Percentiles rank a stretch among this genome's conserved stretches.
phyloP scores from a whole-genome alignment of 1,140 invertebrate genomes.

The Luehdorfia chinensis region DNA sequence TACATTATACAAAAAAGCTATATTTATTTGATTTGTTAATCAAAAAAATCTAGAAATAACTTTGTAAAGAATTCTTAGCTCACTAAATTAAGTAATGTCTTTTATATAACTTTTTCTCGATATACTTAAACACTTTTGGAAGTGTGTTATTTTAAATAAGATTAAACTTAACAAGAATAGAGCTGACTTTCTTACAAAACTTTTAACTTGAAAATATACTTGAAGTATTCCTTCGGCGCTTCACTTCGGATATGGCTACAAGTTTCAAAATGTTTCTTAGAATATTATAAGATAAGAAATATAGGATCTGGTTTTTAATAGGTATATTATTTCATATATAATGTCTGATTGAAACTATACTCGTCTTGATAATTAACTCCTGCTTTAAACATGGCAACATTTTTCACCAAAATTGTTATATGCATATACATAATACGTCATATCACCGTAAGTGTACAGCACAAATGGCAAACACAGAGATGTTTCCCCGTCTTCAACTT shows the following conservation, averaged over 20 bases:
- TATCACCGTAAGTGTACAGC: too few relatives aligned
- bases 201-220: constrained; percentile 6
- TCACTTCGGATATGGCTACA: constrained; percentile 10
- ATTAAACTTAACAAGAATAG: neutral
- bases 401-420: too few relatives aligned
- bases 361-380: too few relatives aligned
- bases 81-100: neutral
- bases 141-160: too few relatives aligned
- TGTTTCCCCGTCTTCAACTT: too few relatives aligned
- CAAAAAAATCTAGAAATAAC: too few relatives aligned
- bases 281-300: constrained; percentile 8
- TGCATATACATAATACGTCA: too few relatives aligned
- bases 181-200: constrained; percentile 1
- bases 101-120: neutral
- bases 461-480: too few relatives aligned
- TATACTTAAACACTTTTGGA: neutral
- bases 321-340: too few relatives aligned
- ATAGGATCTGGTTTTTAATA: too few relatives aligned
- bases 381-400: too few relatives aligned
- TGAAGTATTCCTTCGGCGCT: constrained; percentile 6
- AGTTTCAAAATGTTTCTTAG: constrained; percentile 12
- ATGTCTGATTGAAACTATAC: too few relatives aligned
- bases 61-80: neutral
- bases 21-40: neutral
- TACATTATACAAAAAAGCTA: neutral